Conservation (phyloP, 2,113 vertebrate species). For the Scophthalmus maximus region DNA sequence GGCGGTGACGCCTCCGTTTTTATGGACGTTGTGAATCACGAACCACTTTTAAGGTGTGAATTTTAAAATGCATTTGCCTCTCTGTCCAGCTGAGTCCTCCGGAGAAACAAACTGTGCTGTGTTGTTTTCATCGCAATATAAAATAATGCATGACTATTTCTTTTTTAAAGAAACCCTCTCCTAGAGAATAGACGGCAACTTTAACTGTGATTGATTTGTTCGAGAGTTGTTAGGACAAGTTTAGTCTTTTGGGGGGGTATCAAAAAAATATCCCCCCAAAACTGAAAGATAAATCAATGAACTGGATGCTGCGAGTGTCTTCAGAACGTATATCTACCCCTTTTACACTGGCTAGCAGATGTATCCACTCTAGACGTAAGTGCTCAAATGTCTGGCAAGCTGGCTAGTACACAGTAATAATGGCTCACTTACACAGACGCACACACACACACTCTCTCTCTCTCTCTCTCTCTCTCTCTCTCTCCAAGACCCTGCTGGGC, state of each 20-base stretch:
- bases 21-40: background rate
- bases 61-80: background rate
- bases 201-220: slow-evolving; percentile 6
- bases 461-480: slow-evolving; percentile 33
- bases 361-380: slow-evolving; percentile 72
- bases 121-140: background rate
- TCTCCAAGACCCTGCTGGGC: slow-evolving; percentile 68
- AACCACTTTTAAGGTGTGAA: slow-evolving; percentile 1
- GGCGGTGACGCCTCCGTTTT: background rate
- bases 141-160: background rate
- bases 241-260: no score
- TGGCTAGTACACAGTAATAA: slow-evolving; percentile 55
- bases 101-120: no score
- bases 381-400: slow-evolving; percentile 69
- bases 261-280: no score
- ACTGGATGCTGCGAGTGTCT: slow-evolving; percentile 24
- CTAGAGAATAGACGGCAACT: background rate
- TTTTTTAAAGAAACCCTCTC: background rate
- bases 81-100: background rate
- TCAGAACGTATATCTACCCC: slow-evolving; percentile 41
- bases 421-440: slow-evolving; percentile 47
- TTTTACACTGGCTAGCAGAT: slow-evolving; percentile 70
- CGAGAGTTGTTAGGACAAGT: no score
- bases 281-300: slow-evolving; percentile 33
- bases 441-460: slow-evolving; percentile 47